Conservation (phyloP, 2,888 invertebrate species). For the Agrilus cyanescens region DNA sequence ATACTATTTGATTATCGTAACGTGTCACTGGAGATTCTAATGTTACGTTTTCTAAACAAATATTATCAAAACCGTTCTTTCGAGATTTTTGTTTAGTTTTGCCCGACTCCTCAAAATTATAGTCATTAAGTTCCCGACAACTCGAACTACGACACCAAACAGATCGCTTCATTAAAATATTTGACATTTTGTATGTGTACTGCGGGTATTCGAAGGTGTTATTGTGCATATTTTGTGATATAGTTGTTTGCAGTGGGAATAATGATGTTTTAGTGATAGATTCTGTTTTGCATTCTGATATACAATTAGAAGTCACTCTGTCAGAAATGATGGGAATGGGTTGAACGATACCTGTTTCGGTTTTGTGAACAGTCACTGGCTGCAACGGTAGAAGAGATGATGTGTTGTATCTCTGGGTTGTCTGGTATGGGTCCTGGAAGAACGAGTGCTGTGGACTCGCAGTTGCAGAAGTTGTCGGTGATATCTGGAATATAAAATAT, state of each 20-base stretch:
- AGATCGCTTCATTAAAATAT: conserved; percentile 36
- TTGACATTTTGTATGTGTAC: conserved; percentile 22
- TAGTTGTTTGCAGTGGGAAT: conserved; percentile 9
- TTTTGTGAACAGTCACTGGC: conserved; percentile 42
- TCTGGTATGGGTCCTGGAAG: conserved; percentile 26
- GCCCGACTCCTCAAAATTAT: conserved; percentile 60
- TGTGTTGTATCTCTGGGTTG: conserved; percentile 28
- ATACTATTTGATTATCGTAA: conserved; percentile 56
- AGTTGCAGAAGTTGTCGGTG: conserved; percentile 35
- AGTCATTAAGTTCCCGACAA: conserved; percentile 71
- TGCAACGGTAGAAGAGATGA: conserved; percentile 31
- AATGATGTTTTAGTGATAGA: conserved; percentile 32
- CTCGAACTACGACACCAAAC: conserved; percentile 71
- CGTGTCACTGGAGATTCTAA: conserved; percentile 60
- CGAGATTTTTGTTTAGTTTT: conserved; percentile 47
- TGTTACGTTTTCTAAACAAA: conserved; percentile 33
- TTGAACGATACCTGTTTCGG: conserved; percentile 34
- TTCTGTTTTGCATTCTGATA: conserved; percentile 37
- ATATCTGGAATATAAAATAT: conserved; percentile 17
- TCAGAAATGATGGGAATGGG: conserved; percentile 35
- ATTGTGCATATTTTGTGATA: not conserved
- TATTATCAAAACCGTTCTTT: conserved; percentile 30
- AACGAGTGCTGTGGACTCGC: conserved; percentile 30
- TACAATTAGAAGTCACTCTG: conserved; percentile 45
- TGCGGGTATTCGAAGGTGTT: conserved; percentile 15